Evolutionary conservation across 2,113 vertebrate genomes (phyloP).

Genomic region (Archilochus colubris): DNA sequence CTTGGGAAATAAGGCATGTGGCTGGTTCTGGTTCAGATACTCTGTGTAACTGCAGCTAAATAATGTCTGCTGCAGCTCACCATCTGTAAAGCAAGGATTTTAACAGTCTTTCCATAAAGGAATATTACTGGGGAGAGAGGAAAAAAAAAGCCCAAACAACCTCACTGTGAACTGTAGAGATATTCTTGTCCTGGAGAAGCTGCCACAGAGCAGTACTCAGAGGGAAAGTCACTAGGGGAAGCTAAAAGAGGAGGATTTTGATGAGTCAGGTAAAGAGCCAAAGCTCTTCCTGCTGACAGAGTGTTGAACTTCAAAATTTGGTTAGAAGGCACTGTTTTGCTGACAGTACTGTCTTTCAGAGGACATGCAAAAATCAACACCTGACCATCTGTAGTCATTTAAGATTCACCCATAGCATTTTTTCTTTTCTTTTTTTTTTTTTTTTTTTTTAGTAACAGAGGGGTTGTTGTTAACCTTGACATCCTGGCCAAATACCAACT

Average conservation of each 20-base stretch:
- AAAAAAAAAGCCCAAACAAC: not conserved
- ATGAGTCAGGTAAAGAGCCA: constrained; percentile 52
- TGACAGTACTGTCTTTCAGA: constrained; percentile 60
- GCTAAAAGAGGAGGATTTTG: constrained; percentile 10
- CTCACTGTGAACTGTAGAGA: not conserved
- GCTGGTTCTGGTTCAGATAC: constrained; percentile 13
- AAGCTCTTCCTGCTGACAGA: constrained; percentile 49
- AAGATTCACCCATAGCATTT: constrained; percentile 29
- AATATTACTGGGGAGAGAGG: not conserved
- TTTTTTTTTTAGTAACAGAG: constrained; percentile 17
- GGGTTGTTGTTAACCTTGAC: constrained; percentile 40
- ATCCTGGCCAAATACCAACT: not conserved
- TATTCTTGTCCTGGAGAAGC: not conserved
- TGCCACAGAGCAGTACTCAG: constrained; percentile 4
- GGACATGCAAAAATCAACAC: constrained; percentile 57
- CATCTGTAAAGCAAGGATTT: constrained; percentile 34
- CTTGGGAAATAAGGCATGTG: constrained; percentile 32
- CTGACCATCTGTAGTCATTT: constrained; percentile 65
- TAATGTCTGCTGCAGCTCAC: not conserved
- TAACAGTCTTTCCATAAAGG: constrained; percentile 23
- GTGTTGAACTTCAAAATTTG: constrained; percentile 52
- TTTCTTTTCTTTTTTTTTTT: not conserved
- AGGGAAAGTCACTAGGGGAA: constrained; percentile 37
- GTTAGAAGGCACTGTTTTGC: constrained; percentile 61
- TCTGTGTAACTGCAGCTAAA: not conserved